A percentile compares a stretch with the other conserved stretches of the same genome.
Conservation (phyloP, 1,140 invertebrate species). For the Lutraria rhynchaena region DNA sequence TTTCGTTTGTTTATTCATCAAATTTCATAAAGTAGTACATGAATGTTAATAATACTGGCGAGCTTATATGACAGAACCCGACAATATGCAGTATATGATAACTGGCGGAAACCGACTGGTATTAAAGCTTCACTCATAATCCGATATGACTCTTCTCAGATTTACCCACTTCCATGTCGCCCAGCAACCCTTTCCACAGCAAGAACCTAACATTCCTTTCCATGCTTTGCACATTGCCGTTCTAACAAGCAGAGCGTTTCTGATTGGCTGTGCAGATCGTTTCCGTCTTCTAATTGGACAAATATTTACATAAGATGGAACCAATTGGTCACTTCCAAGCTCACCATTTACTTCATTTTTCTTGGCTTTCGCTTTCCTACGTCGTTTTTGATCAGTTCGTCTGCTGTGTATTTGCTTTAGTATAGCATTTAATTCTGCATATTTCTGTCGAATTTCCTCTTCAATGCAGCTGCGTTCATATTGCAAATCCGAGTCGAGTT, state of each 20-base stretch:
- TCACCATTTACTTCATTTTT: not conserved
- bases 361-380: not conserved
- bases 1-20: too few relatives aligned
- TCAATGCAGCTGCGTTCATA: conserved; percentile 11
- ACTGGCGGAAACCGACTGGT: too few relatives aligned
- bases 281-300: conserved; percentile 43
- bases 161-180: conserved; percentile 51
- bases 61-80: too few relatives aligned
- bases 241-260: conserved; percentile 40
- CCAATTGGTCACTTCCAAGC: not conserved
- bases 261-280: conserved; percentile 47
- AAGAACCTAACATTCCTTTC: conserved; percentile 44
- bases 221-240: conserved; percentile 41
- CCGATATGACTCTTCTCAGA: conserved; percentile 30
- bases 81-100: too few relatives aligned
- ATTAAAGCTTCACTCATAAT: conserved; percentile 50
- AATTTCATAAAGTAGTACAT: too few relatives aligned
- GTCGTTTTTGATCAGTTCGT: conserved; percentile 7
- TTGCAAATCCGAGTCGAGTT: not conserved
- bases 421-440: conserved; percentile 36
- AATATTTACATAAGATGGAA: conserved; percentile 8
- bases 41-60: too few relatives aligned
- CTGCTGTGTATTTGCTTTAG: conserved; percentile 10
- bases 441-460: conserved; percentile 50
- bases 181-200: conserved; percentile 53